phyloP scores from a whole-genome alignment of 2,888 invertebrate species.

The Phania funesta region DNA sequence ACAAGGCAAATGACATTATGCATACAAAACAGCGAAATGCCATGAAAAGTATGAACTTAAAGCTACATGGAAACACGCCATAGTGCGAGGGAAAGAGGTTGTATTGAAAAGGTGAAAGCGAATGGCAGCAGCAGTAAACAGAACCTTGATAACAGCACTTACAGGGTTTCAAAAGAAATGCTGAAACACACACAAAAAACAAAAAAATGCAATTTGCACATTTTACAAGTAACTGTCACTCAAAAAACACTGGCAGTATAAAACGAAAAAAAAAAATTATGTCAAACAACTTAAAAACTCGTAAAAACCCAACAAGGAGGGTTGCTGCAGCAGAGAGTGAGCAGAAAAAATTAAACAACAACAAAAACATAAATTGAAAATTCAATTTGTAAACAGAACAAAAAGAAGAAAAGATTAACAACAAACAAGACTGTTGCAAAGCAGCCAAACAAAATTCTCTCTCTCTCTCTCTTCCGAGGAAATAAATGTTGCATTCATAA shows the following conservation, averaged over 20 bases:
- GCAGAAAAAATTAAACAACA: neutral
- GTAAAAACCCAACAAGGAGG: neutral
- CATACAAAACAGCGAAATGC: slow-evolving; percentile 31
- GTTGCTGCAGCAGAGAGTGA: neutral
- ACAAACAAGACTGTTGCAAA: slow-evolving; percentile 27
- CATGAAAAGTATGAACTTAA: slow-evolving; percentile 11
- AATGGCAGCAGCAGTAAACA: slow-evolving; percentile 53
- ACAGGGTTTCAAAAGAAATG: slow-evolving; percentile 59
- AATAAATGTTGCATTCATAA: slow-evolving; percentile 53
- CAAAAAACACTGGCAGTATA: slow-evolving; percentile 33
- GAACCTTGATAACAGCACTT: slow-evolving; percentile 66
- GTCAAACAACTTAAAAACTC: slow-evolving; percentile 40
- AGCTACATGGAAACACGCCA: neutral
- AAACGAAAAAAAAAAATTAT: neutral
- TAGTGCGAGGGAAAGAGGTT: neutral
- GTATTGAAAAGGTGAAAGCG: slow-evolving; percentile 13
- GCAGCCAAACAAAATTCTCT: too few species aligned
- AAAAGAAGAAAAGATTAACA: slow-evolving; percentile 48
- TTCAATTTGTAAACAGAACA: slow-evolving; percentile 64
- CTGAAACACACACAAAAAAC: too few species aligned
- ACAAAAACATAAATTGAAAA: slow-evolving; percentile 46
- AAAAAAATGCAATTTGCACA: slow-evolving; percentile 46
- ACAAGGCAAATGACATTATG: slow-evolving; percentile 25
- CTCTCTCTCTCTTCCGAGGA: neutral
- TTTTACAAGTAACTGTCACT: slow-evolving; percentile 60